Evolutionary conservation across 2,888 invertebrate genomes (phyloP), one percentile per base, ranked within the genome.

Genomic region (Omphaloscelis lunosa): DNA sequence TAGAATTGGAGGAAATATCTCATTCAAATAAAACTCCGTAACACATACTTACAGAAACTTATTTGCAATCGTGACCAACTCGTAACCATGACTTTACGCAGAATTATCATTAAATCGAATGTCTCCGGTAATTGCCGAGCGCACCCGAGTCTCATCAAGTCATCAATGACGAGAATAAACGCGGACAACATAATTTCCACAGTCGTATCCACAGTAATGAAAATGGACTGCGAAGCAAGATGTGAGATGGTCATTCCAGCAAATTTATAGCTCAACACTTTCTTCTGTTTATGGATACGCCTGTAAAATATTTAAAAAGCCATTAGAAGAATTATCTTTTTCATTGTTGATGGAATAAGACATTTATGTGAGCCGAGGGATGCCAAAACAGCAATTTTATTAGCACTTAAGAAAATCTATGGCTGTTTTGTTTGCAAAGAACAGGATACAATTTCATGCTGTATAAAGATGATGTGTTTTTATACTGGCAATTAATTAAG

Each of bases 151-250:
- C 51, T 34, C 69, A 67, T 84, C 53, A 85, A 81, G 62, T 79
- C 77, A 70, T 86, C 67, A 72, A 75, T 83, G 83, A 83, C 77
- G 12, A 78, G 76, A 86, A 86, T 83, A 88, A 79, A 88, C 61
- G 15, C 62, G 34, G 34, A 29, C 61, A 66, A 73, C 51, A 76
- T 80, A 72, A 86, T 75, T 75, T 86, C 74, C 69, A 70, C 67
- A 48, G 58, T 66, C 66, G 61, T 70, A 73, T 79, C n/a, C 53
- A 70, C 65, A 56, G 77, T 75, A 86, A 88, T 79, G 84, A 79
- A 76, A 75, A 75, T 62, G 34, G 66, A 83, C 76, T 80, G 78
- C 34, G 41, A 77, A 62, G 51, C 59, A 62, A 86, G 71, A 71
- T 77, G 80, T 83, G 61, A 83, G 65, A 68, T 66, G 62, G 74